Percentiles rank a stretch among this genome's conserved stretches.
Evolutionary conservation across 1,140 invertebrate species (phyloP).

Genomic region (Macrotrachela quadricornifera): DNA sequence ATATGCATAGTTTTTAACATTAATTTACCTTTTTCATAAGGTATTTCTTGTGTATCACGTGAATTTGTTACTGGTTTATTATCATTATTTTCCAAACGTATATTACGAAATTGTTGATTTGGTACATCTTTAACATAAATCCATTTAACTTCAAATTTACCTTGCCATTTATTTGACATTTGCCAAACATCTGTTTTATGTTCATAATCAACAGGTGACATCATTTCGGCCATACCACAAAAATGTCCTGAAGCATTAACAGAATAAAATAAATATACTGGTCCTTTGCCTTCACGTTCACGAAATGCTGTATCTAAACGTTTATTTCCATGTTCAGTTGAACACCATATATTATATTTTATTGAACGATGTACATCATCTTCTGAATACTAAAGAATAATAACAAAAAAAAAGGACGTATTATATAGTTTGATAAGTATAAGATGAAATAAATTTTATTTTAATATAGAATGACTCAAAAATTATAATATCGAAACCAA

Average conservation of each 20-base stretch:
- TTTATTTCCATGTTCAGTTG: constrained; percentile 90
- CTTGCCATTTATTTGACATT: constrained; percentile 30
- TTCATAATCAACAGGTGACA: constrained; percentile 65
- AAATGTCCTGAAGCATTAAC: constrained; percentile 93
- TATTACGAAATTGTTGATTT: constrained; percentile 54
- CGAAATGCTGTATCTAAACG: constrained; percentile 70
- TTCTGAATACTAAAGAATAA: constrained; percentile 56
- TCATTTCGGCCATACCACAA: constrained; percentile 95
- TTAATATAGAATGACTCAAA: too few species aligned
- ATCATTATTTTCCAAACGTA: constrained; percentile 88
- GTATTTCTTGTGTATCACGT: constrained; percentile 90
- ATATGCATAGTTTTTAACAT: constrained; percentile 64
- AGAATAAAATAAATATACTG: constrained; percentile 76
- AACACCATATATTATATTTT: constrained; percentile 97
- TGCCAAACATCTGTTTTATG: constrained; percentile 38
- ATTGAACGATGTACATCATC: constrained; percentile 94
- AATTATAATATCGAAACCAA: too few species aligned
- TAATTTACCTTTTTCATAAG: constrained; percentile 58
- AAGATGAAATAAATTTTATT: too few species aligned
- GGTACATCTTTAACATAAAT: constrained; percentile 91
- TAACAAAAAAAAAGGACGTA: too few species aligned
- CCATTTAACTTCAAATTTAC: constrained; percentile 89
- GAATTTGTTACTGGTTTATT: constrained; percentile 95
- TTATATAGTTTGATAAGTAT: too few species aligned
- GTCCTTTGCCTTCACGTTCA: constrained; percentile 51